Conservation (phyloP, 2,113 vertebrate species). For the Sebastes schlegelii region DNA sequence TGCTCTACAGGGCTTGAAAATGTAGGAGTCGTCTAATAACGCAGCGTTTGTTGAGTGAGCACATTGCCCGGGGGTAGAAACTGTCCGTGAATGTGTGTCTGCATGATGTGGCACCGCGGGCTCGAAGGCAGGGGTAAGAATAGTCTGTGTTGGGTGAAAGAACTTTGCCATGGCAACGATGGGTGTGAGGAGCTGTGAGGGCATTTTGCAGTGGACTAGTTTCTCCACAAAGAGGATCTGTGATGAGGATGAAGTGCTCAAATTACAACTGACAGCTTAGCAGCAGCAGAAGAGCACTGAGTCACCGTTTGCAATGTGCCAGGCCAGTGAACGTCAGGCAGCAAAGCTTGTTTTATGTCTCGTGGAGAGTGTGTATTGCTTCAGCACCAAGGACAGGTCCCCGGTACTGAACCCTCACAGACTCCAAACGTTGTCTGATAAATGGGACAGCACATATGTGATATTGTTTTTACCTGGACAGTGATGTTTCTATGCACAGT, state of each 20-base stretch:
- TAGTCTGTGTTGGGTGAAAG: constrained; percentile 55
- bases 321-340: constrained; percentile 38
- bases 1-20: constrained; percentile 3
- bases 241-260: constrained; percentile 41
- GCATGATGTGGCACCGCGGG: constrained; percentile 33
- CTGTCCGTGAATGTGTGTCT: constrained; percentile 58
- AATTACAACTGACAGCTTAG: constrained; percentile 59
- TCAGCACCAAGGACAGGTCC: constrained; percentile 70
- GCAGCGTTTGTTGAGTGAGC: constrained; percentile 39
- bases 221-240: constrained; percentile 30
- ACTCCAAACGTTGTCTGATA: neutral
- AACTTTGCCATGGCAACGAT: constrained; percentile 68
- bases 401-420: neutral
- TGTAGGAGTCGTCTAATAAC: constrained; percentile 37
- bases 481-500: neutral
- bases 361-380: constrained; percentile 6
- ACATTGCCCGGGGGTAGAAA: constrained; percentile 24
- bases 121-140: constrained; percentile 64
- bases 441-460: neutral
- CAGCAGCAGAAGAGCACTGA: constrained; percentile 50
- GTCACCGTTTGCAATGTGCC: constrained; percentile 41
- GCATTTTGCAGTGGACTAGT: constrained; percentile 46
- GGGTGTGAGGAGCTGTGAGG: constrained; percentile 42
- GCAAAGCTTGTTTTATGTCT: constrained; percentile 39
- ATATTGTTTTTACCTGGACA: neutral